Evolutionary conservation across 2,888 invertebrate genomes (phyloP).

Genomic region (Morinoia aosen): DNA sequence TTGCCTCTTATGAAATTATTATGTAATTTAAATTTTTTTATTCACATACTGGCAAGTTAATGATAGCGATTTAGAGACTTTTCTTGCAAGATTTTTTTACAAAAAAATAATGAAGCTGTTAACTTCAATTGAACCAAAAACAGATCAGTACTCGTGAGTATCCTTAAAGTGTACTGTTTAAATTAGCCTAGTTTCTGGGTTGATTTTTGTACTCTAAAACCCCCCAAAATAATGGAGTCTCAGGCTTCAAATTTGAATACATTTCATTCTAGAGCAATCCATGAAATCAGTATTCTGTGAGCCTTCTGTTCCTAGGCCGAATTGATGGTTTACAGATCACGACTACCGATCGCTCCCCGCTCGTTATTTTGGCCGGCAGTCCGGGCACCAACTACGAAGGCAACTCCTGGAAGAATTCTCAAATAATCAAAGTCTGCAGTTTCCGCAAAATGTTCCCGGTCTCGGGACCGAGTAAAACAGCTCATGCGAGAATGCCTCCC

Average conservation of each 20-base stretch:
- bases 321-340: neutral
- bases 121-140: neutral
- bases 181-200: neutral
- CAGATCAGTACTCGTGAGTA: too few relatives aligned
- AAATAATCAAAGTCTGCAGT: neutral
- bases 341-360: neutral
- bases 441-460: neutral
- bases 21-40: too few relatives aligned
- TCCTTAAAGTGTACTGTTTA: neutral
- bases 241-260: neutral
- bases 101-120: neutral
- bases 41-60: too few relatives aligned
- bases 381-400: neutral
- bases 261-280: neutral
- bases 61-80: neutral
- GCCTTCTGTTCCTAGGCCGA: neutral
- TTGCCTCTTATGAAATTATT: too few relatives aligned
- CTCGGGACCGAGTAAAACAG: neutral
- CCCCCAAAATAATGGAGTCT: neutral
- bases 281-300: conserved; percentile 9
- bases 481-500: neutral
- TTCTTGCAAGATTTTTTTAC: neutral
- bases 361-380: neutral
- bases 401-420: neutral
- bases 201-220: neutral